These are phyloP conservation scores for Chelonia mydas DNA, from an alignment of 2,797 vertebrate species.

Conservation along the genomic window DNA sequence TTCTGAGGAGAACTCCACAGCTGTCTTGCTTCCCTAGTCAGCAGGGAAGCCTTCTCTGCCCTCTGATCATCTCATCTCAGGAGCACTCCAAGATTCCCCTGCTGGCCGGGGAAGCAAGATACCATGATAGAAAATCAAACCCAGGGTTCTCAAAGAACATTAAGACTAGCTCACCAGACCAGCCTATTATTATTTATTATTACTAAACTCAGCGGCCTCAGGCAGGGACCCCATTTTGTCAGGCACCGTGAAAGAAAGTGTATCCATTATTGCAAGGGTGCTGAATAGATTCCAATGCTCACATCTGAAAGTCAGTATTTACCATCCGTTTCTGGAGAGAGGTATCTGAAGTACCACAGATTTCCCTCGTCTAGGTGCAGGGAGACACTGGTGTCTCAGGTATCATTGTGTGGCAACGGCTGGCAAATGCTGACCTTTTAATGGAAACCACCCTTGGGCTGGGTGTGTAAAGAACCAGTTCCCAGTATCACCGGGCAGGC, in stretches of 20 bases:
- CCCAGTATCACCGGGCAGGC: conserved; percentile 7
- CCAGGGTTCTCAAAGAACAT: background rate
- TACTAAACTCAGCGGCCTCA: background rate
- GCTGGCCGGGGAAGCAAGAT: background rate
- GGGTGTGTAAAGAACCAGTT: conserved; percentile 47
- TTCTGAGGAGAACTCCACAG: background rate
- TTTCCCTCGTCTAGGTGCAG: background rate
- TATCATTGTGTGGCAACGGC: conserved; percentile 46
- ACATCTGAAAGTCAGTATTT: conserved; percentile 24
- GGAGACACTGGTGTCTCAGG: conserved; percentile 41
- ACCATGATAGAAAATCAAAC: conserved; percentile 16
- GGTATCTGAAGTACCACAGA: background rate
- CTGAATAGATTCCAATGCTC: background rate
- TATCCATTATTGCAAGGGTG: conserved; percentile 7
- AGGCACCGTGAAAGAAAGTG: conserved; percentile 33
- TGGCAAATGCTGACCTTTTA: conserved; percentile 27
- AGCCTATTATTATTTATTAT: background rate
- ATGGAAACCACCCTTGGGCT: conserved; percentile 38
- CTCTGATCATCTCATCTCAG: background rate
- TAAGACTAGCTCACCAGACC: background rate
- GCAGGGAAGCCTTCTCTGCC: background rate
- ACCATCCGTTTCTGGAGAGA: conserved; percentile 28
- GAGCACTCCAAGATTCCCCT: background rate
- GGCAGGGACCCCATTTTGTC: background rate
- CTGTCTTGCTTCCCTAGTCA: background rate